phyloP scores from a whole-genome alignment of 1,140 invertebrate genomes.

The Delia radicum region DNA sequence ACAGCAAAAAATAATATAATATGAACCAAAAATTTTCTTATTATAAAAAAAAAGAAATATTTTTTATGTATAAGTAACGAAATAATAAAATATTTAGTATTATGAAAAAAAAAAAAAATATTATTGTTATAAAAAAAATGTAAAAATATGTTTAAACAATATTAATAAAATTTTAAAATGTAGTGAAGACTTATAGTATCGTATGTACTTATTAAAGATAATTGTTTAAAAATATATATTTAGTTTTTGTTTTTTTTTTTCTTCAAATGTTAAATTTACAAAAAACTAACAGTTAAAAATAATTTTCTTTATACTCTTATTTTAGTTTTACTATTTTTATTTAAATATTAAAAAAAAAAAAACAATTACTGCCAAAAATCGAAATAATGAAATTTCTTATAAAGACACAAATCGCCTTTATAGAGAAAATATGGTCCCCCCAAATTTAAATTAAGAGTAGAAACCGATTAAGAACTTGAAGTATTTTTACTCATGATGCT shows the following conservation, averaged over 20 bases:
- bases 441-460: too few relatives aligned
- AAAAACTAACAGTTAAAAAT: too few relatives aligned
- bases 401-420: too few relatives aligned
- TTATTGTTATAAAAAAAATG: constrained; percentile 7
- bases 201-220: background rate
- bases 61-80: background rate
- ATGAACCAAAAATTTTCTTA: too few relatives aligned
- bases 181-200: constrained; percentile 23
- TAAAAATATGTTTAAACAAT: constrained; percentile 10
- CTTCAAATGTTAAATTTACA: too few relatives aligned
- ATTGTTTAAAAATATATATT: background rate
- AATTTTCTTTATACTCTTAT: background rate
- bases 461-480: too few relatives aligned
- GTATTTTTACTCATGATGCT: too few relatives aligned
- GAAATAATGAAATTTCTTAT: background rate
- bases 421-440: background rate
- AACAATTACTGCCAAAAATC: background rate
- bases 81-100: background rate
- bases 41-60: background rate
- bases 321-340: background rate
- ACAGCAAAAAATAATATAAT: too few relatives aligned
- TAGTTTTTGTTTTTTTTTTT: too few relatives aligned
- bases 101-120: background rate
- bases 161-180: constrained; percentile 4
- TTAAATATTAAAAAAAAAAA: background rate